These are phyloP conservation scores for Spinibarbus caldwelli DNA, from an alignment of 2,797 vertebrate genomes.

Conservation along the genomic window DNA sequence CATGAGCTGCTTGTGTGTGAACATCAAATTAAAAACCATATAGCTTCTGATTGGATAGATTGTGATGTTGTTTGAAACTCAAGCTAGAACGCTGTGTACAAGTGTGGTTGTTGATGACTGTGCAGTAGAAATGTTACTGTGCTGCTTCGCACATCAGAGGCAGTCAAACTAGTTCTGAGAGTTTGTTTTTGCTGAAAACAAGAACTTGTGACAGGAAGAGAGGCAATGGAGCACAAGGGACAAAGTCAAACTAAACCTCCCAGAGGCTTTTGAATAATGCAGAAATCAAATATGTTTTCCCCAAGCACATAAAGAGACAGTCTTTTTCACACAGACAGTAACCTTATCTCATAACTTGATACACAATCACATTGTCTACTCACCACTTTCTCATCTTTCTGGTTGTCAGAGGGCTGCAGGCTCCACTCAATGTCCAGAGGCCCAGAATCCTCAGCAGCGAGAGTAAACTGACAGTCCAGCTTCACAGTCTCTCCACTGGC, in stretches of 20 bases:
- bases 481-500: constrained; percentile 88
- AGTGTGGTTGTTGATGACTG: background rate
- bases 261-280: constrained; percentile 29
- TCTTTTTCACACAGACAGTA: constrained; percentile 10
- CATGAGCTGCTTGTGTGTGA: background rate
- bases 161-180: constrained; percentile 29
- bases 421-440: constrained; percentile 94
- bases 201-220: constrained; percentile 18
- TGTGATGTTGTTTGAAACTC: background rate
- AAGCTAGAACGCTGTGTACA: background rate
- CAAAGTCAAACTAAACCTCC: constrained; percentile 26
- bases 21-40: background rate
- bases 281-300: constrained; percentile 8
- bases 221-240: constrained; percentile 14
- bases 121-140: constrained; percentile 1
- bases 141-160: background rate
- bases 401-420: constrained; percentile 86
- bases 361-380: constrained; percentile 63
- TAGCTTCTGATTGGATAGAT: background rate
- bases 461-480: constrained; percentile 84
- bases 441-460: constrained; percentile 78
- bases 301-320: background rate
- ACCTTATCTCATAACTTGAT: constrained; percentile 6
- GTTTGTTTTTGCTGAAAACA: constrained; percentile 32
- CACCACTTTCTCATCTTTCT: constrained; percentile 87